Evolutionary conservation across 1,140 invertebrate genomes (phyloP).

Genomic region (Procambarus clarkii): DNA sequence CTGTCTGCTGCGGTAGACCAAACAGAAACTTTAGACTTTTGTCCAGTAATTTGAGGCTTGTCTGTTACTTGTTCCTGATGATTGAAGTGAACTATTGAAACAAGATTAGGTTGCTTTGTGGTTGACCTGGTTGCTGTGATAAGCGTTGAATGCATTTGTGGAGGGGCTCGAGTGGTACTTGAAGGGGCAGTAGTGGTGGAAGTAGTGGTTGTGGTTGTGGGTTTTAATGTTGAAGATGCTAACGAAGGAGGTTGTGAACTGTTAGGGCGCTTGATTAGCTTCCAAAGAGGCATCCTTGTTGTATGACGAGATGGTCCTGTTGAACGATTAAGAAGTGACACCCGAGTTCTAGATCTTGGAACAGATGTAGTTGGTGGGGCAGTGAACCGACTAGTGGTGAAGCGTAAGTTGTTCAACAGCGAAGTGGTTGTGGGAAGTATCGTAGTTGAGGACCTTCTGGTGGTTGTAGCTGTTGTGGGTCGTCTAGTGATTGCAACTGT

Average conservation of each 20-base stretch:
- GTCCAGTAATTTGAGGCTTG: constrained; percentile 37
- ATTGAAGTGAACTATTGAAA: neutral
- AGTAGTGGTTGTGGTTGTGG: neutral
- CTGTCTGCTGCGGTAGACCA: constrained; percentile 38
- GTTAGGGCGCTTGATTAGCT: constrained; percentile 53
- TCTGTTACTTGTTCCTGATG: constrained; percentile 6
- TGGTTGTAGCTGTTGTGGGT: neutral
- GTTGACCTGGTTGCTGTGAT: constrained; percentile 1
- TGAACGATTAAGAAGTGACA: neutral
- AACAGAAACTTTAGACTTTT: constrained; percentile 55
- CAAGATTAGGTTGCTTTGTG: neutral
- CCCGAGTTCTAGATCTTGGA: neutral
- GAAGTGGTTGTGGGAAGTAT: neutral
- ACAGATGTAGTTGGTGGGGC: constrained; percentile 17
- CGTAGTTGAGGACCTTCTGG: neutral
- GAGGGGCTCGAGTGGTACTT: constrained; percentile 1
- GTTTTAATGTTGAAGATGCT: neutral
- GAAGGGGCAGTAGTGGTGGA: neutral
- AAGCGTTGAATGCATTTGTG: neutral
- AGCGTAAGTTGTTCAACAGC: neutral
- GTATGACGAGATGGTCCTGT: constrained; percentile 13
- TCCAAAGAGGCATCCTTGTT: constrained; percentile 61
- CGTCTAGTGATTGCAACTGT: neutral
- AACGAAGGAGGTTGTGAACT: neutral
- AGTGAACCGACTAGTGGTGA: constrained; percentile 36